Evolutionary conservation across 1,140 invertebrate genomes (phyloP).

Genomic region (Leptopilina clavipes): DNA sequence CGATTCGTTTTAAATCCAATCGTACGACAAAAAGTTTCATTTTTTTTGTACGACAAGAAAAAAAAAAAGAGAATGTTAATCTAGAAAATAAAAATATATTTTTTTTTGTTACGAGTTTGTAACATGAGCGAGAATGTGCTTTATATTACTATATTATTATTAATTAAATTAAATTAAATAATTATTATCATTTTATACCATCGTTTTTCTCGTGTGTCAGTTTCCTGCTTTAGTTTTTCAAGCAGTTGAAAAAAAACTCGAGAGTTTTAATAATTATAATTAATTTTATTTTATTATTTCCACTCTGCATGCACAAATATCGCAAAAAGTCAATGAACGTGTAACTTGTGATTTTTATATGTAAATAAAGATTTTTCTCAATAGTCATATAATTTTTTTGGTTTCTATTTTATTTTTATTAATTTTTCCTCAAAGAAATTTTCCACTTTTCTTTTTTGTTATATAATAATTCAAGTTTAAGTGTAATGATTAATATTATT

Average conservation of each 20-base stretch:
- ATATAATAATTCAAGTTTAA: background rate
- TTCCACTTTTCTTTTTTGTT: background rate
- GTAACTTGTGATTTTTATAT: conserved; percentile 69
- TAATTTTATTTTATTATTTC: no score
- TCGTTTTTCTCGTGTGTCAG: background rate
- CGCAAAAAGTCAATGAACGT: conserved; percentile 42
- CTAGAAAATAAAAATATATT: conserved; percentile 48
- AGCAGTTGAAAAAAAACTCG: background rate
- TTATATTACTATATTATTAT: conserved; percentile 41
- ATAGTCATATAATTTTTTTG: conserved; percentile 47
- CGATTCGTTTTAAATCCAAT: conserved; percentile 13
- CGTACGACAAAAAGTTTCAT: conserved; percentile 35
- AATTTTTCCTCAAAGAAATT: background rate
- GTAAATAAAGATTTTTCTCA: conserved; percentile 67
- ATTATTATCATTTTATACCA: background rate
- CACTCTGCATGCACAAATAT: conserved; percentile 33
- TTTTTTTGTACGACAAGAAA: conserved; percentile 42
- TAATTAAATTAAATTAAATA: conserved; percentile 41
- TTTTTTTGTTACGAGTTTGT: conserved; percentile 52
- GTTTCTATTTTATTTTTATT: background rate
- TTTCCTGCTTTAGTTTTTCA: background rate
- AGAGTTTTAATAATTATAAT: no score
- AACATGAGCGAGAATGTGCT: conserved; percentile 43
- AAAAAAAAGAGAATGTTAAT: conserved; percentile 49
- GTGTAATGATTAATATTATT: no score